Evolutionary conservation across 2,888 invertebrate genomes (phyloP).

Genomic region (Trichogramma dendrolimi): DNA sequence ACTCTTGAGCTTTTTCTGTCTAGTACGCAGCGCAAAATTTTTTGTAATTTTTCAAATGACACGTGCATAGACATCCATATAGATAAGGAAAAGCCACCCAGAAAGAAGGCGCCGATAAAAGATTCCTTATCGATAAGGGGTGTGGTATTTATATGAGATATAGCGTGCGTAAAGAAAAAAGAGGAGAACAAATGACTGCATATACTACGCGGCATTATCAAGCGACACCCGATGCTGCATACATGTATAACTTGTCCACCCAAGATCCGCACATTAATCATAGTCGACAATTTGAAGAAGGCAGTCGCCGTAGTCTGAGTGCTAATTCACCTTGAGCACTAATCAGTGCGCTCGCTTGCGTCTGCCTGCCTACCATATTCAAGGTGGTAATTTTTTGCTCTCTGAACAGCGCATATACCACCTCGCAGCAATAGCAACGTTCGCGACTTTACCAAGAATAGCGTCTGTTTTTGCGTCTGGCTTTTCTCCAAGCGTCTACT

Average conservation of each 20-base stretch:
- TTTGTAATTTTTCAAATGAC: too few relatives aligned
- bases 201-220: constrained; percentile 26
- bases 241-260: background rate
- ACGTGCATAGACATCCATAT: constrained; percentile 4
- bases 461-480: constrained; percentile 21
- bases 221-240: constrained; percentile 1
- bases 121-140: constrained; percentile 9
- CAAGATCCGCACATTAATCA: constrained; percentile 18
- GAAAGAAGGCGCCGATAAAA: constrained; percentile 1
- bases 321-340: constrained; percentile 18
- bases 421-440: background rate
- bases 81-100: constrained; percentile 23
- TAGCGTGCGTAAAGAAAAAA: constrained; percentile 13
- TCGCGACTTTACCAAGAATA: constrained; percentile 21
- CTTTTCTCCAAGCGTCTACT: background rate
- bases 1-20: too few relatives aligned
- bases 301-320: background rate
- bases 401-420: too few relatives aligned
- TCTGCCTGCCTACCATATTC: background rate
- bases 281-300: constrained; percentile 19
- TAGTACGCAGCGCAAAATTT: too few relatives aligned
- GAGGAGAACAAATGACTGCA: too few relatives aligned
- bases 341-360: constrained; percentile 8
- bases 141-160: constrained; percentile 29
- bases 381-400: too few relatives aligned